Base-by-base conservation (phyloP, 2,888 invertebrate genomes). In the Callyntrura guangdongensis region DNA sequence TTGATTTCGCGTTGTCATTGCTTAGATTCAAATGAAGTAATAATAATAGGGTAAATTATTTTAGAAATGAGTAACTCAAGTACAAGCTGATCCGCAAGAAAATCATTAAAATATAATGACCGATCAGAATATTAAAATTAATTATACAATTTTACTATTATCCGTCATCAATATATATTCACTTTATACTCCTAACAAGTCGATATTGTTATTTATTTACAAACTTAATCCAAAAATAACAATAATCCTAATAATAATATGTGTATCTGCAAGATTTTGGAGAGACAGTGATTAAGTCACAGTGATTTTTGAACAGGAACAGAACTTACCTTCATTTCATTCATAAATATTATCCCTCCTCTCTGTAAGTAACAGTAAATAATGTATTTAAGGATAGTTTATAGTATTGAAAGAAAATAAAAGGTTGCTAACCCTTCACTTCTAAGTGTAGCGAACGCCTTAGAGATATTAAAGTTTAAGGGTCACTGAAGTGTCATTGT, bases 31-130 rank as follows among this genome's bases (percentile, higher is more conserved):
- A 47, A 72, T 36, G 6, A 36, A 36, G 6, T 36, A 36, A 36
- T 36, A 36, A 36, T 36, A 36, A 36, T 36, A 36, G 64, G 22
- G 64, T 22, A 64, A 64, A 64, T n/a, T 36, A 4, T 64, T n/a
- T 22, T 36, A 3, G 17, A 79, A 81, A 25, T 14, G 69, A 87
- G 53, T 87, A 81, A 87, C 81, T 81, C 87, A 87, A 87, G 87
- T 87, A 87, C 87, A 87, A 87, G 64, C 27, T 86, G 49, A 77
- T 77, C 25, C 27, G 36, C 53, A 86, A 56, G 56, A 36, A 27
- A 56, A 79, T 59, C 59, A 59, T 79, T 17, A 45, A 56, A 47
- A 56, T 56, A 56, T 22, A 22, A 47, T 47, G n/a, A 47, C 20
- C 8, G 12, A 67, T 11, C 25, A 67, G 11, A 67, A 14, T 27